Evolutionary conservation across 2,888 invertebrate genomes (phyloP), one percentile per base, ranked within the genome.

Genomic region (Morpho deidamia): DNA sequence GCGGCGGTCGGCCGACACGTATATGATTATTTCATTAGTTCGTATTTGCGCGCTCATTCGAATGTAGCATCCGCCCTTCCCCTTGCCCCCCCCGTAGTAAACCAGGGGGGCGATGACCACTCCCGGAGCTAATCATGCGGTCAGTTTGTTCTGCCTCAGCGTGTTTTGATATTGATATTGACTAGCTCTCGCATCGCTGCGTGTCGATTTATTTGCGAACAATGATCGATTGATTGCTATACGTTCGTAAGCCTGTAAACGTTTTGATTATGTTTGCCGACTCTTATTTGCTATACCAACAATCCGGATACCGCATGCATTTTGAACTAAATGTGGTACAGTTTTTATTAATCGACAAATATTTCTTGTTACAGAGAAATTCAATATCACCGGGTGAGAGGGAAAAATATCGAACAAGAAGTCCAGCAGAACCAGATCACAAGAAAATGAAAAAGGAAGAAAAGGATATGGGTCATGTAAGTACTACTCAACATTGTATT

Each of bases 301-400:
- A 77, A 71, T 52, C 67, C 66, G 67, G 68, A 71, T 77, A 53
- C 56, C 47, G 52, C 58, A 44, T 59, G 59, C 59, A 62, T 58
- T 51, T 51, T 46, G 52, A 54, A 44, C 46, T 50, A 35, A 51
- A 46, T 51, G 33, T 53, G 55, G 44, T 60, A 51, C 38, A 43
- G 38, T 14, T 55, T 51, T 11, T 48, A 23, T 34, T 52, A 32
- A 52, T 41, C 8, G 12, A n/a, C 7, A 14, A 37, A 41, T 63
- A 69, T 67, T 69, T 64, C 43, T 82, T 84, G 81, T 86, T 87
- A 39, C 92, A 96, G 95, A 92, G 94, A 80, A 96, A 94, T 89
- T 95, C 95, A 70, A 95, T 96, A 88, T 96, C 96, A 56, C 96
- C 96, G 8, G 95, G 94, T 51, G 94, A 95, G 73, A 89, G 94